Conservation (phyloP, 2,113 vertebrate species). For the Lophius piscatorius region DNA sequence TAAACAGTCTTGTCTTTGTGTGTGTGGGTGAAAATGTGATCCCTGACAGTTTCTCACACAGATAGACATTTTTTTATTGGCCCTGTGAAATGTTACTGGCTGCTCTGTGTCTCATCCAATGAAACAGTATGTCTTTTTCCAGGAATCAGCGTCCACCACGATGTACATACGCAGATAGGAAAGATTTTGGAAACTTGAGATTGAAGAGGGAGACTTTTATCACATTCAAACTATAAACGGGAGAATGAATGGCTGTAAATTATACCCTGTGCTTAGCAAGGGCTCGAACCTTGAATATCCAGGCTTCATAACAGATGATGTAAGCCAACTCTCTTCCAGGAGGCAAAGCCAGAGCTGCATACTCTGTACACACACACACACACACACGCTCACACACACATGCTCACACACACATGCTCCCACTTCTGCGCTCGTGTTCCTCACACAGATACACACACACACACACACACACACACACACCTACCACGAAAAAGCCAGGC, state of each 20-base stretch:
- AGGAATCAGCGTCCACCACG: constrained; percentile 9
- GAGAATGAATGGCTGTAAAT: constrained; percentile 37
- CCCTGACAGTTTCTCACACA: constrained; percentile 37
- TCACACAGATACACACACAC: no score
- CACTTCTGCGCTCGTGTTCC: no score
- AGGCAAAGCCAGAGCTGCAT: constrained; percentile 62
- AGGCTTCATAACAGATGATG: constrained; percentile 59
- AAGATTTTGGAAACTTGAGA: constrained; percentile 28
- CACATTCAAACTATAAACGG: constrained; percentile 22
- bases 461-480: no score
- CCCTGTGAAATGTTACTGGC: constrained; percentile 27
- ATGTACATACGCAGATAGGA: background rate
- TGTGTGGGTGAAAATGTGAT: constrained; percentile 33
- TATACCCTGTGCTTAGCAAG: constrained; percentile 36
- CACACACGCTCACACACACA: no score
- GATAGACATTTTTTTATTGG: constrained; percentile 44
- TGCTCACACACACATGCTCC: no score
- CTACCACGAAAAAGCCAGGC: constrained; percentile 21
- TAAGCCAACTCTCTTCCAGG: constrained; percentile 39
- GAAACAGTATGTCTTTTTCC: constrained; percentile 39
- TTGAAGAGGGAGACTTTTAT: constrained; percentile 42
- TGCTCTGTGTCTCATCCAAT: constrained; percentile 44
- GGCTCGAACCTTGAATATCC: constrained; percentile 25
- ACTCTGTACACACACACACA: constrained; percentile 23
- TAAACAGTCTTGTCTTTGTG: constrained; percentile 62